Evolutionary conservation across 2,113 vertebrate species (phyloP).

Genomic region (Gallinago undulata): DNA sequence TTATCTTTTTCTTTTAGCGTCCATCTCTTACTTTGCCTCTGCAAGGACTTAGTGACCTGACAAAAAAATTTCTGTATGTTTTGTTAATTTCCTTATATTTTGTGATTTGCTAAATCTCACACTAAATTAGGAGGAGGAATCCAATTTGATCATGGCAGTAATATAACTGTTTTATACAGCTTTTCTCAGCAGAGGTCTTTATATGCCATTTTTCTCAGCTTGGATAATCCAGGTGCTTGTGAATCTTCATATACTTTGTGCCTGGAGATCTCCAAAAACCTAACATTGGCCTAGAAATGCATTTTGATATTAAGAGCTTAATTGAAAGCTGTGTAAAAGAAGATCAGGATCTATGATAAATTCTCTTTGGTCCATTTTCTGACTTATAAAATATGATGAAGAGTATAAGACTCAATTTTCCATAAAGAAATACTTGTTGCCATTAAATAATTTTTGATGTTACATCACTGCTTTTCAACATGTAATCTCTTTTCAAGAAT

Average conservation of each 20-base stretch:
- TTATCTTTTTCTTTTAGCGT: not conserved
- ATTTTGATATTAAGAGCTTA: not conserved
- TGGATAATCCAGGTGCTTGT: not conserved
- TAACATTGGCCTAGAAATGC: not conserved
- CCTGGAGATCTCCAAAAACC: not conserved
- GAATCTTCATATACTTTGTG: not conserved
- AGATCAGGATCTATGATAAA: not conserved
- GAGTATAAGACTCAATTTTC: not conserved
- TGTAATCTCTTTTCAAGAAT: not conserved
- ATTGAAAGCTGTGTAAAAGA: not conserved
- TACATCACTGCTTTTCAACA: not conserved
- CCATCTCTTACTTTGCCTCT: not conserved
- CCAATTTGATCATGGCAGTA: not conserved
- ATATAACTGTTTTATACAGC: not conserved
- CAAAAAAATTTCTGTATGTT: accelerated
- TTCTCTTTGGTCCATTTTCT: not conserved
- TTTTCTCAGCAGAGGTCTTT: not conserved
- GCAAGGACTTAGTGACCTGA: not conserved
- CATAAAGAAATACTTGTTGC: not conserved
- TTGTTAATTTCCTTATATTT: not conserved
- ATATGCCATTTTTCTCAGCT: not conserved
- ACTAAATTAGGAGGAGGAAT: not conserved
- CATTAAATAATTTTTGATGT: not conserved
- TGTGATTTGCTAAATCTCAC: not conserved
- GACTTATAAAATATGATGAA: not conserved